Base-by-base conservation (phyloP, 2,113 vertebrate genomes). In the Nothoprocta perdicaria region DNA sequence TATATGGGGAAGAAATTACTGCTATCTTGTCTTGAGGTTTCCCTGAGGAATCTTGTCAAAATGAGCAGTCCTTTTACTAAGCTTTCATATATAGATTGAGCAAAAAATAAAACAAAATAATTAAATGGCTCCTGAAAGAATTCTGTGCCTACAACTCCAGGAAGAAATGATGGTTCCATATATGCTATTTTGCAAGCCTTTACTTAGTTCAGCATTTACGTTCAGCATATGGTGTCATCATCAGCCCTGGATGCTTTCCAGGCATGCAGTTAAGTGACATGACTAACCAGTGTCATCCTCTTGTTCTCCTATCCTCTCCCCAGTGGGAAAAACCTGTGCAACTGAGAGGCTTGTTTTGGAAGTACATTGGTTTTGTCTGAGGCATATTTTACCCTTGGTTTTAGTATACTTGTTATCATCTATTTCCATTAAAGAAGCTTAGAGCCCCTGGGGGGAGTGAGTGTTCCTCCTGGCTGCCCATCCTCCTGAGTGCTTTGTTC, bases 71-170 rank as follows among this genome's bases (percentile, higher is more conserved):
- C 75, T 86, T 95, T 88, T 90, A 77, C 85, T 88, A 35, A 88
- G 80, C 58, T 78, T 94, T 82, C 66, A 50, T 66, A 40, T 38
- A 73, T 73, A 90, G 89, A 94, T 10, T 82, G 62, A 65, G 92
- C 61, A 45, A 87, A 67, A 90, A 88, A 90, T 92, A 91, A 90
- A 95, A 89, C 7, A 5, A 89, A 91, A 89, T 96, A 92, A 95
- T 96, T 94, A 95, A 95, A 91, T 74, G 73, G 33, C 61, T 92
- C 69, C 87, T 79, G 84, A 79, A 96, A 89, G 67, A 86, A 89
- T 85, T 90, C 80, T 62, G 71, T 82, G 73, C 57, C 50, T 91
- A 62, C 94, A 86, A 55, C 93, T 52, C 83, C n/a, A 14, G 61
- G 68, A 83, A 4, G 66, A 78, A 90, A 76, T 68, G 92, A 90